Base-by-base conservation (phyloP, 2,888 invertebrate genomes). In the Scelioninae gen. 2 region DNA sequence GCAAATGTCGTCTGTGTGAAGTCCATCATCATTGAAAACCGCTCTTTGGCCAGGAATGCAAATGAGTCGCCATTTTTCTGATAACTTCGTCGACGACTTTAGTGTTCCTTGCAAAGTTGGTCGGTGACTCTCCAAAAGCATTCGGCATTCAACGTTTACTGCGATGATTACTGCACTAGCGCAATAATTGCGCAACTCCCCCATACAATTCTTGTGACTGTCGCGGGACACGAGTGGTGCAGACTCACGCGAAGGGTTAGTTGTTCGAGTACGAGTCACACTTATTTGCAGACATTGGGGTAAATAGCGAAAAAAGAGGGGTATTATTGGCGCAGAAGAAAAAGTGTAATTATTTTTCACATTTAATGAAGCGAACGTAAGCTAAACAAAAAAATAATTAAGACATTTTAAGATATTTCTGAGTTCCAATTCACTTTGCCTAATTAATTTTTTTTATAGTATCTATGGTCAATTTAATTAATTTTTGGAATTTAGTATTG, bases 181-280 rank as follows among this genome's bases (percentile, higher is more conserved):
- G 82, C 81, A 83, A 84, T 85, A 84, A 85, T 85, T 85, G 83
- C 84, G 79, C 83, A 82, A 84, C 84, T 84, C 81, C 78, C 78
- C 78, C 71, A 79, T 78, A 78, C 77, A 81, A 79, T 81, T 78
- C 77, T 64, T 48, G 73, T 75, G 68, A 57, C 75, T 58, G 72
- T 67, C 65, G 72, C 68, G 67, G 55, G 52, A 65, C 53, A 65
- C 39, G 69, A 70, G 61, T 61, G 65, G 55, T 43, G 37, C 64
- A 70, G 70, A 46, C 61, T 70, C 25, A 43, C 41, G 55, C 68
- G 68, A 68, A 73, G 58, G 73, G 73, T 41, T 53, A 69, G 50
- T 70, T 55, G 55, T 58, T 73, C 55, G 25, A 69, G 45, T 60
- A 53, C 64, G 25, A 64, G 58, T 45, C 28, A 48, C 39, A 55